These are phyloP conservation scores for Ceratothoa steindachneri DNA, from an alignment of 2,888 invertebrate species.

Conservation along the genomic window DNA sequence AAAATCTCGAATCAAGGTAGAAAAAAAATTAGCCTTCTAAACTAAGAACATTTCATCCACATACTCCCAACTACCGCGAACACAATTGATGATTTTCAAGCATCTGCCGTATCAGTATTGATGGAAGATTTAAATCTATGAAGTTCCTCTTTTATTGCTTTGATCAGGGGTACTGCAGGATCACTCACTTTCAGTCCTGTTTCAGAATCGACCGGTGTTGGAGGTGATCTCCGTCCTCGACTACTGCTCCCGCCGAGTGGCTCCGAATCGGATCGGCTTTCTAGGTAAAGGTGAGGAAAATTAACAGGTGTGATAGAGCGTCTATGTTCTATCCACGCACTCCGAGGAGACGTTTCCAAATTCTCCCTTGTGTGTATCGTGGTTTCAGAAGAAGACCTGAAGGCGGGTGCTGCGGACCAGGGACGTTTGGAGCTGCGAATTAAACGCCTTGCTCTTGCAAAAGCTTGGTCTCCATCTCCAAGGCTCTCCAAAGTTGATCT, in stretches of 20 bases:
- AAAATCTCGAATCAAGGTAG: too few relatives aligned
- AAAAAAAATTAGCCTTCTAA: too few relatives aligned
- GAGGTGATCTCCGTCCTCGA: constrained; percentile 62
- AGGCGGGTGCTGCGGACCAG: constrained; percentile 23
- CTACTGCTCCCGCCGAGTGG: constrained; percentile 76
- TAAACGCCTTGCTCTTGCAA: background rate
- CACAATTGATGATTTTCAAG: too few relatives aligned
- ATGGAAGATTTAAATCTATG: constrained; percentile 46
- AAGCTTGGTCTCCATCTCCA: background rate
- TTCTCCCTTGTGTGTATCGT: constrained; percentile 5
- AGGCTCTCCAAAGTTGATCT: background rate
- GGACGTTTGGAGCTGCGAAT: constrained; percentile 4
- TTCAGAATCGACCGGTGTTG: background rate
- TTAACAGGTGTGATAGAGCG: constrained; percentile 41
- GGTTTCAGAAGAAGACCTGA: background rate
- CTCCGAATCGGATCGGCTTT: constrained; percentile 69
- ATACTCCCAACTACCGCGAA: too few relatives aligned
- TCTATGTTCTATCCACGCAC: constrained; percentile 26
- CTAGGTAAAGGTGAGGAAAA: constrained; percentile 48
- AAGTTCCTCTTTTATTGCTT: constrained; percentile 73
- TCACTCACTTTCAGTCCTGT: constrained; percentile 57
- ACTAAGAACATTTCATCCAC: too few relatives aligned
- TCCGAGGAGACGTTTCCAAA: constrained; percentile 18
- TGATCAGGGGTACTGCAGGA: constrained; percentile 76
- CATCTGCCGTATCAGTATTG: background rate